phyloP scores from a whole-genome alignment of 2,113 vertebrate species.

The Phaethon lepturus region DNA sequence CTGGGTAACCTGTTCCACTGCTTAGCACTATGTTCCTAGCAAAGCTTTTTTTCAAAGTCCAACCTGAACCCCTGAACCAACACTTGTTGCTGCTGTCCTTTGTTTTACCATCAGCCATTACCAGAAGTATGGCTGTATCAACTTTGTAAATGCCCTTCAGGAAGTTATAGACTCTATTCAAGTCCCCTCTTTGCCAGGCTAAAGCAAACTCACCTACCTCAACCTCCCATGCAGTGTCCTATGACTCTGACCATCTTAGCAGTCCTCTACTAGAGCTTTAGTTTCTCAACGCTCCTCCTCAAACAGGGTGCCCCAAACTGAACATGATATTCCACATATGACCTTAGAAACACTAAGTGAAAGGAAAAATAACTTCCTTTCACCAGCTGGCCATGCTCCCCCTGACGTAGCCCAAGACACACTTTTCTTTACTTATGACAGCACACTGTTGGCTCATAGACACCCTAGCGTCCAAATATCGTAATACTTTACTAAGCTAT shows the following conservation, averaged over 20 bases:
- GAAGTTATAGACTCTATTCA: not conserved
- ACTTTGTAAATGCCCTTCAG: not conserved
- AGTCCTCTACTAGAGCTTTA: not conserved
- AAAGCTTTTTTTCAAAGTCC: not conserved
- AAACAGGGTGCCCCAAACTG: not conserved
- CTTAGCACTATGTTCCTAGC: not conserved
- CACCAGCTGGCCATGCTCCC: accelerated
- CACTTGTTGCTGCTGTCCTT: not conserved
- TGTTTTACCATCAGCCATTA: not conserved
- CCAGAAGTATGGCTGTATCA: not conserved
- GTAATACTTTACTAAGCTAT: not conserved
- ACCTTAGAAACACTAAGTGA: not conserved
- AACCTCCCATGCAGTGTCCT: not conserved
- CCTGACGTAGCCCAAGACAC: not conserved
- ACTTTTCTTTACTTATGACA: not conserved
- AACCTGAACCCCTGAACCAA: not conserved
- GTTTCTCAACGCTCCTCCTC: not conserved
- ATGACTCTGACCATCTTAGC: not conserved
- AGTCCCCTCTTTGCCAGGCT: not conserved
- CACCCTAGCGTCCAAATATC: not conserved
- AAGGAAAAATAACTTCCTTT: constrained; percentile 1
- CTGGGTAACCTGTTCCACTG: not conserved
- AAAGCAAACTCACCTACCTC: not conserved
- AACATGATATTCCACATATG: not conserved
- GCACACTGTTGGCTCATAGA: not conserved